A percentile compares a stretch with the other conserved stretches of the same genome.
phyloP scores from a whole-genome alignment of 2,888 invertebrate genomes.

The Stenodera caucasica region DNA sequence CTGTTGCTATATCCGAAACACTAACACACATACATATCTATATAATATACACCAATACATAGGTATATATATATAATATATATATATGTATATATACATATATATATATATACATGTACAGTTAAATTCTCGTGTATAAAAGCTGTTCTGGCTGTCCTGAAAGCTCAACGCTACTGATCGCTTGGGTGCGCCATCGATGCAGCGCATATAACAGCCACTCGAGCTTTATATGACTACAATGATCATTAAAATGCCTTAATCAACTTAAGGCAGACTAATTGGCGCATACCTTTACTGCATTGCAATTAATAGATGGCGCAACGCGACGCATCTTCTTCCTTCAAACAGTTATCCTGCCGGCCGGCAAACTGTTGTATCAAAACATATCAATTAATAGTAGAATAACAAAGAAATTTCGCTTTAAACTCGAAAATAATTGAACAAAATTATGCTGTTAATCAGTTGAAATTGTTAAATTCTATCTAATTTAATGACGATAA shows the following conservation, averaged over 20 bases:
- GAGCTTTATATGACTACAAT: slow-evolving; percentile 27
- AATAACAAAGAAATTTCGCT: too few relatives aligned
- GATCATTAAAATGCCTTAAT: slow-evolving; percentile 25
- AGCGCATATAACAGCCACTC: slow-evolving; percentile 31
- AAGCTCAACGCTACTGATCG: slow-evolving; percentile 42
- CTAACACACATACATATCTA: background rate
- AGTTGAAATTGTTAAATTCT: too few relatives aligned
- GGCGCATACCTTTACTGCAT: slow-evolving; percentile 20
- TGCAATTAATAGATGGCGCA: background rate
- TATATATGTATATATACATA: too few relatives aligned
- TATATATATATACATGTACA: slow-evolving; percentile 25
- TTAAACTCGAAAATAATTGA: too few relatives aligned
- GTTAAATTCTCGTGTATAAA: slow-evolving; percentile 24
- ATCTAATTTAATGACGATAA: too few relatives aligned
- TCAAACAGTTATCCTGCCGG: too few relatives aligned
- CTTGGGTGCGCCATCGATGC: slow-evolving; percentile 43
- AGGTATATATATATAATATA: too few relatives aligned
- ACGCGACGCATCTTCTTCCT: slow-evolving; percentile 1
- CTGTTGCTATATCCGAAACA: slow-evolving; percentile 5
- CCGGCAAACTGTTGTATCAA: too few relatives aligned
- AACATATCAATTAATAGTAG: too few relatives aligned
- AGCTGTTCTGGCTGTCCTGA: slow-evolving; percentile 33
- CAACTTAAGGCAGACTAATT: slow-evolving; percentile 25
- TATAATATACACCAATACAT: slow-evolving; percentile 1
- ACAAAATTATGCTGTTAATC: too few relatives aligned